Evolutionary conservation across 2,888 invertebrate species (phyloP).

Genomic region (Schizotus pectinicornis): DNA sequence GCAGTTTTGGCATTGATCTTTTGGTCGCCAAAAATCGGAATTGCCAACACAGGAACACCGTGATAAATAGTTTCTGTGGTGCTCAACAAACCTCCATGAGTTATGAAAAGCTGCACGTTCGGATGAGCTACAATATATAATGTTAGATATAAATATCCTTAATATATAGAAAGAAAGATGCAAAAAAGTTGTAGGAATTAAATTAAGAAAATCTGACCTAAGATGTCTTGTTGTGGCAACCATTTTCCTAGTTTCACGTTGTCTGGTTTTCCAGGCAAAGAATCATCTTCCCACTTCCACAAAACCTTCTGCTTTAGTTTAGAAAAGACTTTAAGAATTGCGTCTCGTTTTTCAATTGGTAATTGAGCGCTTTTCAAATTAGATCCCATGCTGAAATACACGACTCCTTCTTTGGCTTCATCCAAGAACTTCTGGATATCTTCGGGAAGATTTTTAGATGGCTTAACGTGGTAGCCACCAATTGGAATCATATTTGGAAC

Average conservation of each 20-base stretch:
- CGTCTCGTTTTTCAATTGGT: constrained; percentile 59
- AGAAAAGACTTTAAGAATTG: constrained; percentile 64
- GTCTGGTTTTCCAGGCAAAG: constrained; percentile 38
- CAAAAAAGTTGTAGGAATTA: constrained; percentile 5
- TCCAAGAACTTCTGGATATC: constrained; percentile 62
- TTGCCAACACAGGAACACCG: constrained; percentile 52
- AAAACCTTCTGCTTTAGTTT: constrained; percentile 67
- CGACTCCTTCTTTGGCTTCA: constrained; percentile 60
- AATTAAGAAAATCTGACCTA: constrained; percentile 41
- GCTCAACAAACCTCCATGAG: constrained; percentile 65
- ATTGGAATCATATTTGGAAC: constrained; percentile 64
- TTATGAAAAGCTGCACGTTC: constrained; percentile 63
- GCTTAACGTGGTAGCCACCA: constrained; percentile 61
- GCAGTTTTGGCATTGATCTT: constrained; percentile 58
- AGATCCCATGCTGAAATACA: constrained; percentile 67
- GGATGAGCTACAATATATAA: constrained; percentile 59
- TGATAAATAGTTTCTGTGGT: constrained; percentile 49
- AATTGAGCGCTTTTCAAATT: constrained; percentile 64
- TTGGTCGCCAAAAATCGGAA: constrained; percentile 62
- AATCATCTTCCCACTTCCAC: constrained; percentile 72
- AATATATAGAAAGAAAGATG: too few species aligned
- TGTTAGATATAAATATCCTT: too few species aligned
- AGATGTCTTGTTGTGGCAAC: constrained; percentile 47
- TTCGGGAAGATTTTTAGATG: constrained; percentile 41
- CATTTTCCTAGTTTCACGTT: constrained; percentile 54